A percentile compares a stretch with the other conserved stretches of the same genome.
phyloP scores from a whole-genome alignment of 92 coral and sea anemone species.

The Isaurus tuberculatus region DNA sequence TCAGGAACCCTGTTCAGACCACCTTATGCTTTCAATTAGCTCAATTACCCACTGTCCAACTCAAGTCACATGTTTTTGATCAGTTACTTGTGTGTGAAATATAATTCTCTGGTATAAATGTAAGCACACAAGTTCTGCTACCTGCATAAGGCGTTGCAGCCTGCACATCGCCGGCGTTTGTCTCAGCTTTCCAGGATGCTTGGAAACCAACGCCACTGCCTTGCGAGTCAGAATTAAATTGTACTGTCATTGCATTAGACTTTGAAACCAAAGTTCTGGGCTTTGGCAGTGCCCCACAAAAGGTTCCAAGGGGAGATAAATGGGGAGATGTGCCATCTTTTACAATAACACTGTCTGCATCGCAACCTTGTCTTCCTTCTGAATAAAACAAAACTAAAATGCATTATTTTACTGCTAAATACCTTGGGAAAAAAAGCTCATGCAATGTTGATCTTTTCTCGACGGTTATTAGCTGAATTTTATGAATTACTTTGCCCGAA shows the following conservation, averaged over 20 bases:
- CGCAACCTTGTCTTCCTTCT: conserved; percentile 33
- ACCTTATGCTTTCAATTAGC: too few relatives aligned
- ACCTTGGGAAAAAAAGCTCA: too few relatives aligned
- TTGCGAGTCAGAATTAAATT: background rate
- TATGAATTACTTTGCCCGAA: too few relatives aligned
- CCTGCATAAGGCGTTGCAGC: background rate
- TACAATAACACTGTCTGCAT: conserved; percentile 16
- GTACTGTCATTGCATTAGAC: conserved; percentile 30
- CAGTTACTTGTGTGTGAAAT: background rate
- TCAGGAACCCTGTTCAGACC: too few relatives aligned
- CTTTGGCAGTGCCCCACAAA: conserved; percentile 7
- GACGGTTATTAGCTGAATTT: too few relatives aligned
- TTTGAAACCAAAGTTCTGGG: conserved; percentile 13
- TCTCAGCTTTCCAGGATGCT: conserved; percentile 38
- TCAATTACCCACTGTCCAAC: too few relatives aligned
- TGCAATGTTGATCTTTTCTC: too few relatives aligned
- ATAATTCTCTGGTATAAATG: background rate
- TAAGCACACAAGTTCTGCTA: background rate
- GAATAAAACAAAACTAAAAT: background rate
- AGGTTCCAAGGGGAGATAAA: conserved; percentile 2
- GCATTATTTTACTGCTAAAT: too few relatives aligned
- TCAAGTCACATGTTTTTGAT: too few relatives aligned
- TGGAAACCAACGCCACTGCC: background rate
- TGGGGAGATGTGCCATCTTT: conserved; percentile 9
- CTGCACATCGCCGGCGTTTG: background rate